Percentiles rank a stretch among this genome's conserved stretches.
Evolutionary conservation across 2,888 invertebrate genomes (phyloP).

Genomic region (Deilephila porcellus): DNA sequence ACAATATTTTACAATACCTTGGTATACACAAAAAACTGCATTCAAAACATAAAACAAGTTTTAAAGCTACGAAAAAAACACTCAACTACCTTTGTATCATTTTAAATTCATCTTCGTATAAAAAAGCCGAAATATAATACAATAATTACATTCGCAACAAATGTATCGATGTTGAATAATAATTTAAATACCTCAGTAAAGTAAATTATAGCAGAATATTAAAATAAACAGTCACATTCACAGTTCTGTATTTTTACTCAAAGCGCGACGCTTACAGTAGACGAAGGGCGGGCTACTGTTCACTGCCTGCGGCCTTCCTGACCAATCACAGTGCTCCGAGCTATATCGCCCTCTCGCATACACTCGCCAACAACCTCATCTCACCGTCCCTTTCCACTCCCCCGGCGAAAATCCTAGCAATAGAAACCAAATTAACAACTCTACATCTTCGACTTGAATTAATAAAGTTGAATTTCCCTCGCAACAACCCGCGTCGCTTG

Average conservation of each 20-base stretch:
- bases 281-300: constrained; percentile 86
- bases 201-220: constrained; percentile 34
- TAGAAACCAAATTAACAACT: constrained; percentile 53
- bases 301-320: constrained; percentile 85
- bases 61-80: not conserved
- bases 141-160: not conserved
- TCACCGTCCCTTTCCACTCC: constrained; percentile 72
- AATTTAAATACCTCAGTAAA: constrained; percentile 7
- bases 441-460: constrained; percentile 49
- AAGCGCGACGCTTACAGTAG: constrained; percentile 79
- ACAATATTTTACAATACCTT: not conserved
- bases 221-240: constrained; percentile 42
- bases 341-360: constrained; percentile 73
- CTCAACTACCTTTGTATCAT: not conserved
- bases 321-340: constrained; percentile 85
- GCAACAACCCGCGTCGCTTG: constrained; percentile 57
- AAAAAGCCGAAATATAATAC: not conserved
- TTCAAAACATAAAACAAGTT: no score
- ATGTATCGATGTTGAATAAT: constrained; percentile 8
- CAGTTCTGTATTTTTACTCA: constrained; percentile 64
- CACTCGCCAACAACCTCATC: constrained; percentile 58
- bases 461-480: constrained; percentile 60
- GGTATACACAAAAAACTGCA: no score
- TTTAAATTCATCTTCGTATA: not conserved
- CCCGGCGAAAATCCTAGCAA: constrained; percentile 82